Conservation (phyloP, 2,888 invertebrate species). For the Athetis lepigone region DNA sequence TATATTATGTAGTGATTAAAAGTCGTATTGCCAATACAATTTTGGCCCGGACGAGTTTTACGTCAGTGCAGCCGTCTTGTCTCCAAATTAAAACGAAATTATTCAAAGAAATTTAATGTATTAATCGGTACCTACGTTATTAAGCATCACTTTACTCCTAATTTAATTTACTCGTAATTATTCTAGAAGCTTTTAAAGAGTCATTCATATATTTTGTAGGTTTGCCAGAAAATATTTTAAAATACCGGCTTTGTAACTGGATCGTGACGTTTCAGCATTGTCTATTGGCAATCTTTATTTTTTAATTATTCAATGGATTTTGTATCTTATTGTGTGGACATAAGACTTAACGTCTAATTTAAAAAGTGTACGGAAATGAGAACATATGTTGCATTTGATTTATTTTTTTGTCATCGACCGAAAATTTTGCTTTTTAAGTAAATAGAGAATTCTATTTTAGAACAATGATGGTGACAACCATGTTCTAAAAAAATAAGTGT, state of each 20-base stretch:
- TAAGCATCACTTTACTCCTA: neutral
- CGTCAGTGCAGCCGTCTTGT: too few relatives aligned
- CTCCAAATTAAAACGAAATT: too few relatives aligned
- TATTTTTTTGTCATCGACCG: neutral
- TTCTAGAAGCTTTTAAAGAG: conserved; percentile 43
- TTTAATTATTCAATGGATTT: conserved; percentile 15
- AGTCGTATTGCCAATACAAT: too few relatives aligned
- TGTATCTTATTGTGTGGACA: conserved; percentile 1
- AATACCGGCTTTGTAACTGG: conserved; percentile 40
- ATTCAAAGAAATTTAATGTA: neutral
- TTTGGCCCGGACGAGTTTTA: too few relatives aligned
- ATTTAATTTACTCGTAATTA: conserved; percentile 26
- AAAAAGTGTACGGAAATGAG: conserved; percentile 41
- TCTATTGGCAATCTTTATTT: conserved; percentile 53
- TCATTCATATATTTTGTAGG: conserved; percentile 36
- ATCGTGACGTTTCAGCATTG: conserved; percentile 41
- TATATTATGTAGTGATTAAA: too few relatives aligned
- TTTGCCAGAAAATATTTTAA: conserved; percentile 61
- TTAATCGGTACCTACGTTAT: neutral
- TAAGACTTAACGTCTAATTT: conserved; percentile 7
- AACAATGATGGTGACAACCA: neutral
- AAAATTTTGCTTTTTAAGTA: neutral
- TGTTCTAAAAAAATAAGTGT: neutral
- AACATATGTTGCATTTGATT: conserved; percentile 1
- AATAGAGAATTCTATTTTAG: conserved; percentile 24